phyloP scores from a whole-genome alignment of 1,140 invertebrate genomes.

The Amyelois transitella region DNA sequence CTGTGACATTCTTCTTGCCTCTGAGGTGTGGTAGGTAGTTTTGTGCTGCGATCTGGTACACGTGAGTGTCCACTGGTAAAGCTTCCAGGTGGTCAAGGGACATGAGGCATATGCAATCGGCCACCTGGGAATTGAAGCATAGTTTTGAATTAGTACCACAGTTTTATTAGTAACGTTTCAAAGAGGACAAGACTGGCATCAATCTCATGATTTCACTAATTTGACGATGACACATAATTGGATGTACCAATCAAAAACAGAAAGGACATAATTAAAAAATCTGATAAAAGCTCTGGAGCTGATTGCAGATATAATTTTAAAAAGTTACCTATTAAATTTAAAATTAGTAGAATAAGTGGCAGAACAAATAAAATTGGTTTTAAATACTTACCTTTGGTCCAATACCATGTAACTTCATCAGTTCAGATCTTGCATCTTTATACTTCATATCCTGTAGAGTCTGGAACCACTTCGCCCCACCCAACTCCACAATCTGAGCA shows the following conservation, averaged over 20 bases:
- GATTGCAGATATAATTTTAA: too few species aligned
- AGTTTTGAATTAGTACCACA: not conserved
- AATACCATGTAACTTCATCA: conserved; percentile 88
- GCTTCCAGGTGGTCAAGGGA: conserved; percentile 91
- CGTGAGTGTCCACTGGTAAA: conserved; percentile 97
- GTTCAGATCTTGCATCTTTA: conserved; percentile 80
- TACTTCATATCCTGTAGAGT: conserved; percentile 81
- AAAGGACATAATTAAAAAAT: too few species aligned
- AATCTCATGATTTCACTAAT: too few species aligned
- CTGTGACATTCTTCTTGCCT: conserved; percentile 86
- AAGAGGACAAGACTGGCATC: too few species aligned
- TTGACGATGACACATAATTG: too few species aligned
- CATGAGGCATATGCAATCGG: conserved; percentile 99
- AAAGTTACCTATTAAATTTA: too few species aligned
- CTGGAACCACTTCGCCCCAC: conserved; percentile 83
- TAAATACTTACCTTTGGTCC: conserved; percentile 84
- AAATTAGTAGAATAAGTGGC: not conserved
- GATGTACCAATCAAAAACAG: too few species aligned
- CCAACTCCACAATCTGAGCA: conserved; percentile 78
- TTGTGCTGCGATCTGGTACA: conserved; percentile 91
- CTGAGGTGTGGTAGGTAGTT: conserved; percentile 88
- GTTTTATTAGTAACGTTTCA: too few species aligned
- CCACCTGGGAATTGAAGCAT: conserved; percentile 78
- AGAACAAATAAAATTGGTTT: not conserved
- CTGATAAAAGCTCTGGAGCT: too few species aligned